Evolutionary conservation across 2,888 invertebrate genomes (phyloP), one percentile per base, ranked within the genome.

Genomic region (Loripinus fragilis): DNA sequence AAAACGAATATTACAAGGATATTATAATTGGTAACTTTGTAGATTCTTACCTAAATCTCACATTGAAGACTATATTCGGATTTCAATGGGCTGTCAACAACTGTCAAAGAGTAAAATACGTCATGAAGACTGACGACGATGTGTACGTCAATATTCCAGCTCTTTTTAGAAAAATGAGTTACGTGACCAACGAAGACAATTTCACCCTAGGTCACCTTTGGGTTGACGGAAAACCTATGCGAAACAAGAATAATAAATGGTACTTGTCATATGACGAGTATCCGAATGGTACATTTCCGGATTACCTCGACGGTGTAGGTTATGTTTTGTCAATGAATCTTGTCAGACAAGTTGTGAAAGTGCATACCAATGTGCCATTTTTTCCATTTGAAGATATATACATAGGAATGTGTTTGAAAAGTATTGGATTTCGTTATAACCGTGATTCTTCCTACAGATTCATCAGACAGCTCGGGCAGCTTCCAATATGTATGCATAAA

Each of bases 91-190:
- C 60, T 5, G 23, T 17, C 15, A 7, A 33, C 1, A 5, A 60
- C 23, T 60, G 60, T 33, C 33, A 5, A 20, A 5, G 17, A 10
- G 33, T 28, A 3, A 30, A 20, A 60, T 60, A 33, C 33, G 33
- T 60, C 1, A 30, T 60, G 60, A 60, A 60, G 33, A 60, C 60
- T 10, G 60, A 60, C 20, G 60, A 60, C 33, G 60, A 60, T 60
- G 60, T 60, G 8, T 60, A 60, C 17, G 33, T 33, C 17, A 60
- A 60, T 60, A 30, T 60, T 60, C 60, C 60, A 33, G 33, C 28
- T 12, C 20, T 60, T 8, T 30, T 60, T 17, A 20, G 17, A 33
- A 30, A n/a, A 20, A 30, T 60, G 5, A 17, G 20, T 3, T 33
- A 33, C 3, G n/a, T 20, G 7, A 48, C 20, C 20, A n/a, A n/a